Base-by-base conservation (phyloP, 2,113 vertebrate species). In the Vicugna pacos region DNA sequence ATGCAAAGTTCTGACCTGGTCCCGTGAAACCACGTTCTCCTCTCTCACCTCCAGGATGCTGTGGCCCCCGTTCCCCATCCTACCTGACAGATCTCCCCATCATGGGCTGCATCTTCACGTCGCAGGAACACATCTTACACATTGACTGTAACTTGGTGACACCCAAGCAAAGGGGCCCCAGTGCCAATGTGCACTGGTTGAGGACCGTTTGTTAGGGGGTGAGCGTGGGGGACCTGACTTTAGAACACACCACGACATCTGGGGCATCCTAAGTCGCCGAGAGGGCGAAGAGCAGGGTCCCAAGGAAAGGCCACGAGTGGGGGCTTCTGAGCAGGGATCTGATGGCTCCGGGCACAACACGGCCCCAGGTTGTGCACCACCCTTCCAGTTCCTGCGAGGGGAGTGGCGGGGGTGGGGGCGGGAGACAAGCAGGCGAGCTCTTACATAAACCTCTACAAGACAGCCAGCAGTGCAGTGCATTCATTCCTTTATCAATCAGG, bases 231-330 rank as follows among this genome's bases (percentile, higher is more conserved):
- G 30, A 54, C 26, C 3, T 24, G 62, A 52, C 35, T 58, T 42
- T 1, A 17, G 58, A 80, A 42, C 15, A 13, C 0, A 0, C 11
- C 15, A 4, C 0, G 11, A 3, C 16, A 46, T 6, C 35, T 20
- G 16, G 6, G 32, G 35, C 26, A 54, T 56, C 5, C 2, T 32
- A 19, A 15, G n/a, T 24, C 8, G 1, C 8, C 2, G 2, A 7
- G 35, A 15, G 52, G 60, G 38, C 38, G 12, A 28, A 28, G 14
- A n/a, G n/a, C 46, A 4, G 24, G 67, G 58, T 58, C 11, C 60
- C 22, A 48, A 58, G 38, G 26, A 69, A 2, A 19, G 46, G 30
- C 54, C 20, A 19, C 15, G 17, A 5, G 12, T 6, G 67, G 64
- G 30, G 30, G 28, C 28, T 54, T 81, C 58, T 17, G 19, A 54